A percentile compares a stretch with the other conserved stretches of the same genome.
Evolutionary conservation across 2,888 invertebrate genomes (phyloP).

Genomic region (Cataglyphis altisquamis): DNA sequence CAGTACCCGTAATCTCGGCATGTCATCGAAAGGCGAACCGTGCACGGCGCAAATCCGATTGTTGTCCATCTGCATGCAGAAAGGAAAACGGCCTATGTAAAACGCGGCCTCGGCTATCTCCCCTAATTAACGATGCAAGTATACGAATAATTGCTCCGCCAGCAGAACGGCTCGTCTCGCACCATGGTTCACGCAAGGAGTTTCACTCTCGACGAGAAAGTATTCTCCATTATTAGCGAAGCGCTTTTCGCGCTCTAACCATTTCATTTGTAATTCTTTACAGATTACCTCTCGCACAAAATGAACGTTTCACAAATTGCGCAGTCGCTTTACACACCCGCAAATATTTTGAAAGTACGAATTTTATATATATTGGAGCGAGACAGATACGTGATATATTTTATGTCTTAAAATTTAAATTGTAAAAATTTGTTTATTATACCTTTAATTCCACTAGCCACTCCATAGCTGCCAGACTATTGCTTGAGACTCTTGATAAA

Average conservation of each 20-base stretch:
- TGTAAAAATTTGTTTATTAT: constrained; percentile 44
- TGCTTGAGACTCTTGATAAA: constrained; percentile 89
- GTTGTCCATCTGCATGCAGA: constrained; percentile 89
- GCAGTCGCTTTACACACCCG: background rate
- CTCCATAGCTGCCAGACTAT: constrained; percentile 92
- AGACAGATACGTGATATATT: background rate
- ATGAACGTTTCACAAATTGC: background rate
- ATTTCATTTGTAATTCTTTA: constrained; percentile 18
- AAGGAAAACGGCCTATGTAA: constrained; percentile 58
- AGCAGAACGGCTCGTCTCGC: constrained; percentile 77
- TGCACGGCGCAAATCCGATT: constrained; percentile 93
- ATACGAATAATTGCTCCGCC: constrained; percentile 76
- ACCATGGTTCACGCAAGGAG: constrained; percentile 75
- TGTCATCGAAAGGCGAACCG: constrained; percentile 93
- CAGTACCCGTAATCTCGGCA: constrained; percentile 94
- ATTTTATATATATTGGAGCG: background rate
- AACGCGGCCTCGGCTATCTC: constrained; percentile 66
- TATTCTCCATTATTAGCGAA: constrained; percentile 69
- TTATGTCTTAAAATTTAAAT: background rate
- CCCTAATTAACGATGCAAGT: constrained; percentile 78
- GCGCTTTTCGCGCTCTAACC: constrained; percentile 19
- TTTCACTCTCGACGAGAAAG: constrained; percentile 83
- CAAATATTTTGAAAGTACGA: background rate
- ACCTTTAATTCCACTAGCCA: constrained; percentile 94
- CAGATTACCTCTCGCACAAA: background rate